These are phyloP conservation scores for Germaria angustata DNA, from an alignment of 2,888 invertebrate species.

Conservation along the genomic window DNA sequence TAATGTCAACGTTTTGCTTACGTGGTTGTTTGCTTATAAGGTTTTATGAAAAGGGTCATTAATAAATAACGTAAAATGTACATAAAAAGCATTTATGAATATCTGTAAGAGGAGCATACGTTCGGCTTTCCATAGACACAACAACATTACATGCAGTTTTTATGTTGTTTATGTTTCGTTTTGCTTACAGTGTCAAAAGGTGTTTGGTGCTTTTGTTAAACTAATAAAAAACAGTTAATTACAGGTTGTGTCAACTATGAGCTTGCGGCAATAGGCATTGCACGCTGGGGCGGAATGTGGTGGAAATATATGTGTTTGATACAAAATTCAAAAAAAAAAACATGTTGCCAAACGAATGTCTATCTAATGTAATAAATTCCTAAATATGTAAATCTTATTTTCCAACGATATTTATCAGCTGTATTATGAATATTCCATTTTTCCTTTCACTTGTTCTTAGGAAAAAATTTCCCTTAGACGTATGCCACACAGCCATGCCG, in stretches of 20 bases:
- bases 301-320: no score
- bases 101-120: neutral
- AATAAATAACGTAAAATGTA: conserved; percentile 26
- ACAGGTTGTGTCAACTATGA: neutral
- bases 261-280: neutral
- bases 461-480: no score
- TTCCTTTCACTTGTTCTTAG: no score
- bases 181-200: conserved; percentile 14
- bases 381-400: no score
- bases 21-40: neutral
- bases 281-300: neutral
- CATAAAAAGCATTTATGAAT: conserved; percentile 12
- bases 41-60: conserved; percentile 41
- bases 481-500: no score
- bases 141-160: neutral
- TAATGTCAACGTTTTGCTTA: conserved; percentile 15
- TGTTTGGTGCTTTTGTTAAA: neutral
- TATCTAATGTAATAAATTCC: no score
- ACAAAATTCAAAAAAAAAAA: no score
- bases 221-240: conserved; percentile 15
- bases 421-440: no score
- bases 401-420: no score
- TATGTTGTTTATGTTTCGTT: neutral
- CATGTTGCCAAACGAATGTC: no score
- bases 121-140: neutral